phyloP scores from a whole-genome alignment of 2,797 vertebrate species.

The Forpus xanthops region DNA sequence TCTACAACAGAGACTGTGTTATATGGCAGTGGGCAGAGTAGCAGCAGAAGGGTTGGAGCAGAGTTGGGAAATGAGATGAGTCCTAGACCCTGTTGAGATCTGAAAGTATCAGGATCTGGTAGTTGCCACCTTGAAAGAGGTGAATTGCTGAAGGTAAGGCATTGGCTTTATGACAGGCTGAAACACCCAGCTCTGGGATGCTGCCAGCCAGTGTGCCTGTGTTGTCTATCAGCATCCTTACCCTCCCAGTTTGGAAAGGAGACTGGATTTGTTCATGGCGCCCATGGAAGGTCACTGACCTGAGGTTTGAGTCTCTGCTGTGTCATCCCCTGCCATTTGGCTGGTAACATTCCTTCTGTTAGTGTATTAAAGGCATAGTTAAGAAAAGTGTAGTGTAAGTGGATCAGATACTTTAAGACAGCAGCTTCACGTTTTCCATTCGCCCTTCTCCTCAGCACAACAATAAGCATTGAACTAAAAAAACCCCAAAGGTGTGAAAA shows the following conservation, averaged over 20 bases:
- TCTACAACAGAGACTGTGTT: not conserved
- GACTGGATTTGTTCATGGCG: not conserved
- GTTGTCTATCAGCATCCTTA: not conserved
- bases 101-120: not conserved
- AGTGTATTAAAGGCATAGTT: not conserved
- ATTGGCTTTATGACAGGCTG: not conserved
- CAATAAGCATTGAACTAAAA: not conserved
- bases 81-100: not conserved
- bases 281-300: slow-evolving; percentile 21
- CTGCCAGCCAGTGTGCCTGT: not conserved
- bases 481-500: not conserved
- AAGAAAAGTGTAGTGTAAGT: not conserved
- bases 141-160: not conserved
- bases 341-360: not conserved
- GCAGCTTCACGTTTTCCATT: not conserved
- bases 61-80: not conserved
- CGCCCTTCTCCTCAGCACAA: not conserved
- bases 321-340: not conserved
- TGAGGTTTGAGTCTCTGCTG: slow-evolving; percentile 26
- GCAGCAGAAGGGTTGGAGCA: not conserved
- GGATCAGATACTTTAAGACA: not conserved
- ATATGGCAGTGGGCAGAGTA: not conserved
- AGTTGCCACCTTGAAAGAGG: not conserved
- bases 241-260: slow-evolving; percentile 20
- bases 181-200: not conserved